Evolutionary conservation across 2,113 vertebrate species (phyloP), one percentile per base, ranked within the genome.

Genomic region (Eptatretus burgeri): DNA sequence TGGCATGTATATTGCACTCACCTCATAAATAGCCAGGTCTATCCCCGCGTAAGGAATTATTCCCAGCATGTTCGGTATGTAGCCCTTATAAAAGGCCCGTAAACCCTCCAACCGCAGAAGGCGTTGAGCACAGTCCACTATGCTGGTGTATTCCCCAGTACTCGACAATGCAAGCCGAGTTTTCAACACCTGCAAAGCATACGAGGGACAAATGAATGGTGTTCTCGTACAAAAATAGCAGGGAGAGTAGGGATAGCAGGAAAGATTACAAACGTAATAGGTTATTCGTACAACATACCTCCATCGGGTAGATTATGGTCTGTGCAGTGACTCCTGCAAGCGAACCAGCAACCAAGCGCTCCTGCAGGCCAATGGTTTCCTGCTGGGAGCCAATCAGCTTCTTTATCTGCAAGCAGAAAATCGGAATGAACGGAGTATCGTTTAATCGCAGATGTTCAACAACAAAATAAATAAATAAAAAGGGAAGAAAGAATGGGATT

Each of bases 281-380:
- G 27, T 41, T 41, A 41, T 41, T 41, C 27, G 27, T 41, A 41
- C 27, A 41, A 41, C 27, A 41, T 41, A 93, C 87, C 82, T 94
- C 89, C 87, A 93, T 93, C 0, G 86, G 89, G 69, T 96, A 96
- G 73, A 93, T 95, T 75, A 83, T 93, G 75, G 85, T 96, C 74
- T 96, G 89, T 1, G 89, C 81, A 5, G 89, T 83, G 8, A 74
- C 80, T 53, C 89, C 89, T 0, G 89, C 89, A 70, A 93, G 70
- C 62, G 86, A 94, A 2, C 89, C 89, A 0, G 89, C 83, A 14
- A 93, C 71, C 2, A 96, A 73, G 41, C 88, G 72, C 74, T 96
- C 85, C 0, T 77, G 67, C 64, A 94, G 91, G 67, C 86, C 78
- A 72, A 96, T 65, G 0, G 82, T 83, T 65, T 93, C 82, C 70